Evolutionary conservation across 2,888 invertebrate genomes (phyloP).

Genomic region (Scrobipalpa costella): DNA sequence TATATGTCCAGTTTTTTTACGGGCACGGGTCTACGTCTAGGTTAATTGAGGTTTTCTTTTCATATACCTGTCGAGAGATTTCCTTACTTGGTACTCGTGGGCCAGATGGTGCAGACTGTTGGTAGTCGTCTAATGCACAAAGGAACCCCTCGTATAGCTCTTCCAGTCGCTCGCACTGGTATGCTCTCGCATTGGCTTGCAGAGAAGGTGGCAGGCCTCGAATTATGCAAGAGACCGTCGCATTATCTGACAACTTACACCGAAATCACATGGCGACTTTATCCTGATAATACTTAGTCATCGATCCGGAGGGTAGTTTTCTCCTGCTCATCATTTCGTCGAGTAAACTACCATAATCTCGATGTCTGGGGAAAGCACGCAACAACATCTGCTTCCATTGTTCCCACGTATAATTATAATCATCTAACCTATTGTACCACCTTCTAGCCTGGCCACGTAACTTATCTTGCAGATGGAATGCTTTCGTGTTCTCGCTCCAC

Average conservation of each 20-base stretch:
- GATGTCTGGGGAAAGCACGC: conserved; percentile 39
- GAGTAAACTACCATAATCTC: conserved; percentile 35
- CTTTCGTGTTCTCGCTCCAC: conserved; percentile 37
- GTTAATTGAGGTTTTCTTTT: conserved; percentile 4
- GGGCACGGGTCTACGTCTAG: conserved; percentile 29
- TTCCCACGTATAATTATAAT: conserved; percentile 39
- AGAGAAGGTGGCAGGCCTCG: conserved; percentile 35
- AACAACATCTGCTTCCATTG: conserved; percentile 40
- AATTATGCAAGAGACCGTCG: conserved; percentile 37
- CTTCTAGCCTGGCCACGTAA: conserved; percentile 38
- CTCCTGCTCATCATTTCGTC: conserved; percentile 38
- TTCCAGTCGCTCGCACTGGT: conserved; percentile 37
- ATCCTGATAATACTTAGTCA: conserved; percentile 45
- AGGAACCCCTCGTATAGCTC: conserved; percentile 38
- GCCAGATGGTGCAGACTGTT: neutral
- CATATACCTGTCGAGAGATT: neutral
- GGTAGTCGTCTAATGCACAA: conserved; percentile 38
- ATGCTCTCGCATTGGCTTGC: conserved; percentile 39
- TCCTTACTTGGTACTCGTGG: conserved; percentile 24
- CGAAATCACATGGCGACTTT: conserved; percentile 42
- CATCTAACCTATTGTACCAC: conserved; percentile 39
- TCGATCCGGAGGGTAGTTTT: conserved; percentile 34
- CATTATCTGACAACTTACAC: conserved; percentile 39
- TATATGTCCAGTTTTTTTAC: conserved; percentile 33
- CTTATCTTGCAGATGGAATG: conserved; percentile 38